These are phyloP conservation scores for Homalodisca vitripennis DNA, from an alignment of 1,140 invertebrate species.

Conservation along the genomic window DNA sequence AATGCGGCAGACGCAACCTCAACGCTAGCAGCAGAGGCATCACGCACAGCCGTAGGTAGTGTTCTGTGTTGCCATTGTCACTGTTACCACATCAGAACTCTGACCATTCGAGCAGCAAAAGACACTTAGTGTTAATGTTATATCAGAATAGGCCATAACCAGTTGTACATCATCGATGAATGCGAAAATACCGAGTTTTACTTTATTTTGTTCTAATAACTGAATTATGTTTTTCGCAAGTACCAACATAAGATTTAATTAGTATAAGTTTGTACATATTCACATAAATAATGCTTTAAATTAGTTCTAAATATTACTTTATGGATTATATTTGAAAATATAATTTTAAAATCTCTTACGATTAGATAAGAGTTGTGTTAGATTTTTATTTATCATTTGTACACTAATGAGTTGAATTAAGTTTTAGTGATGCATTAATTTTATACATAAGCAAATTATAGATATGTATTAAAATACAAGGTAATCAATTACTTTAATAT, in stretches of 20 bases:
- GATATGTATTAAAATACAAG: no score
- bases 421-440: no score
- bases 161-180: background rate
- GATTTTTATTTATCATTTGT: no score
- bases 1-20: background rate
- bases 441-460: no score
- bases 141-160: background rate
- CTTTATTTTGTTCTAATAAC: background rate
- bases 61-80: background rate
- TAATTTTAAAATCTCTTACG: no score
- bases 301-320: no score
- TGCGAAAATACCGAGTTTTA: background rate
- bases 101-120: background rate
- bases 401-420: no score
- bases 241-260: background rate
- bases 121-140: background rate
- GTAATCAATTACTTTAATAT: no score
- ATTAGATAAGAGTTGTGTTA: no score
- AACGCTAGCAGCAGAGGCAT: background rate
- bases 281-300: no score
- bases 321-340: no score
- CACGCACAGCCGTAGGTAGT: background rate
- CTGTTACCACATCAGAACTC: slow-evolving; percentile 5
- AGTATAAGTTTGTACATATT: no score
- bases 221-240: background rate